Percentiles rank a stretch among this genome's conserved stretches.
These are phyloP conservation scores for Thelaira solivaga DNA, from an alignment of 2,888 invertebrate genomes.

Conservation along the genomic window DNA sequence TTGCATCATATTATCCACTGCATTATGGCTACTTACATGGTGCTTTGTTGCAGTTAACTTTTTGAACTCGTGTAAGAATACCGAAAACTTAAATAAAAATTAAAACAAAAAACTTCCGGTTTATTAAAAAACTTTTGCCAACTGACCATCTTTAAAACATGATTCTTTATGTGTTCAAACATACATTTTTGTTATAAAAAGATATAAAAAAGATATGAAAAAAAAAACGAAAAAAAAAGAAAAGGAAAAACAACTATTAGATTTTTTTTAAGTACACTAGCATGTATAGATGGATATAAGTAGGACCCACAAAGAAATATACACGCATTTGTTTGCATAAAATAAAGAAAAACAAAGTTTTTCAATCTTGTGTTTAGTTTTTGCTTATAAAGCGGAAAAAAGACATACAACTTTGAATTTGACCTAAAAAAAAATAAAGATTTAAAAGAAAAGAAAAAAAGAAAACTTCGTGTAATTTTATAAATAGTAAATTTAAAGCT, in stretches of 20 bases:
- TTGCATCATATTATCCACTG: too few species aligned
- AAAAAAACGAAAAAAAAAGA: too few species aligned
- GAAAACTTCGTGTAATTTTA: too few species aligned
- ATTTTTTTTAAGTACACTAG: too few species aligned
- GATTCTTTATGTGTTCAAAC: conserved; percentile 7
- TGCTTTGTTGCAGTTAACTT: conserved; percentile 49
- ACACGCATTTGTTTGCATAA: background rate
- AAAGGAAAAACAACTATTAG: too few species aligned
- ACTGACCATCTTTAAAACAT: conserved; percentile 46
- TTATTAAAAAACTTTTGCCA: conserved; percentile 60
- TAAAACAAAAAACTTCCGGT: conserved; percentile 44
- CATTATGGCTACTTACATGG: too few species aligned
- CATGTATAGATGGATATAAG: too few species aligned
- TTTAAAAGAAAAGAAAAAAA: conserved; percentile 23
- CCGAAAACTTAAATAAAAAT: conserved; percentile 37
- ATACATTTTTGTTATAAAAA: background rate
- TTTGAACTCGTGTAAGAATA: conserved; percentile 52
- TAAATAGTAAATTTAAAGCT: too few species aligned
- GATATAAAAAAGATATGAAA: background rate
- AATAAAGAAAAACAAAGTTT: conserved; percentile 22
- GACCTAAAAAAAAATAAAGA: conserved; percentile 51
- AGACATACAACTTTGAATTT: conserved; percentile 37
- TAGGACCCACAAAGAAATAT: background rate
- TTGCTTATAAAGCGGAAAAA: conserved; percentile 38
- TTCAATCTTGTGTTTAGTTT: conserved; percentile 14